phyloP scores from a whole-genome alignment of 23 tunicate genomes.

The Styela plicata region DNA sequence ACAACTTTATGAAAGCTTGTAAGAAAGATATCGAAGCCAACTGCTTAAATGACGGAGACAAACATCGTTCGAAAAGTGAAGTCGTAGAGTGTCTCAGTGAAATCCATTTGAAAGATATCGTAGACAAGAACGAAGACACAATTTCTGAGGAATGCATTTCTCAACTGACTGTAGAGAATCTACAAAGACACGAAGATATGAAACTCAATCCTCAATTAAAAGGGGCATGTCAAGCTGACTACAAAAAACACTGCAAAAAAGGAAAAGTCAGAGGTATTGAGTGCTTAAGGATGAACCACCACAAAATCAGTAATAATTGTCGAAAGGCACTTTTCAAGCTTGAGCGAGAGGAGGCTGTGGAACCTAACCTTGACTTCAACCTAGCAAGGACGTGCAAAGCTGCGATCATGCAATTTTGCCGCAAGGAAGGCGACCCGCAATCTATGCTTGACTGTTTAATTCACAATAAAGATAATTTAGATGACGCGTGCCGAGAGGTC shows the following conservation, averaged over 20 bases:
- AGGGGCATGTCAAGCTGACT: slow-evolving; percentile 48
- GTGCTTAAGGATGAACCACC: slow-evolving; percentile 55
- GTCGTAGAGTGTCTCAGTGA: slow-evolving; percentile 73
- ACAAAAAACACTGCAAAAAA: slow-evolving; percentile 37
- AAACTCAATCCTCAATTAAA: slow-evolving; percentile 64
- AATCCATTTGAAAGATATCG: slow-evolving; percentile 18
- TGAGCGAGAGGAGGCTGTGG: slow-evolving; percentile 57
- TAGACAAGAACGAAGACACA: background rate
- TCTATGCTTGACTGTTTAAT: slow-evolving; percentile 48
- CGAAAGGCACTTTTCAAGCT: slow-evolving; percentile 37
- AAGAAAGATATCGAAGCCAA: slow-evolving; percentile 30
- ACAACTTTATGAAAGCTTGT: slow-evolving; percentile 68
- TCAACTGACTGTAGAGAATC: slow-evolving; percentile 67
- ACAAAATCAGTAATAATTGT: slow-evolving; percentile 32
- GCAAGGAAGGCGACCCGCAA: slow-evolving; percentile 25
- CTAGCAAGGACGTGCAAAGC: slow-evolving; percentile 77
- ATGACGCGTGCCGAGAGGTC: slow-evolving; percentile 45
- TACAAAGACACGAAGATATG: slow-evolving; percentile 83
- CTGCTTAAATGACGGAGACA: slow-evolving; percentile 22
- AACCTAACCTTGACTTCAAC: slow-evolving; percentile 64
- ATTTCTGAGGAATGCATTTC: slow-evolving; percentile 49
- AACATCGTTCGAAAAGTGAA: slow-evolving; percentile 9
- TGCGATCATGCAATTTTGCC: slow-evolving; percentile 54
- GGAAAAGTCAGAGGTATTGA: slow-evolving; percentile 54
- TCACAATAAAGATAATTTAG: slow-evolving; percentile 26